Conservation (phyloP, 2,797 vertebrate species). For the Channallabes apus region DNA sequence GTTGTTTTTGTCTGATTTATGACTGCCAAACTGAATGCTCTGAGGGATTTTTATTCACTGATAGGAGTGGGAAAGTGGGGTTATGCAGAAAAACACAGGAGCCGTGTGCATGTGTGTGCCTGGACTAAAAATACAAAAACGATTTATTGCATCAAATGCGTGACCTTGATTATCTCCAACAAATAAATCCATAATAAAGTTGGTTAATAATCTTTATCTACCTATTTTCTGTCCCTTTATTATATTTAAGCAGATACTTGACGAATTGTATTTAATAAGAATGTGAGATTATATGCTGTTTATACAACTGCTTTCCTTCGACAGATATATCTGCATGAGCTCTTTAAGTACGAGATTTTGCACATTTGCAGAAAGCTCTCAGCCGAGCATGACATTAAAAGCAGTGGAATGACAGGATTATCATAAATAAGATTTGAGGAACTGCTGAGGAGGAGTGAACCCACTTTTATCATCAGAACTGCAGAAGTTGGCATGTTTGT, state of each 20-base stretch:
- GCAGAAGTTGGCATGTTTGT: constrained; percentile 51
- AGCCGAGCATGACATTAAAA: constrained; percentile 49
- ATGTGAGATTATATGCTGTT: background rate
- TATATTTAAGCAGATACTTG: background rate
- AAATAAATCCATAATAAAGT: background rate
- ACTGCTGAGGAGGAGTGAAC: constrained; percentile 52
- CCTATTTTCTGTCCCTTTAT: background rate
- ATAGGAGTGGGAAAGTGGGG: background rate
- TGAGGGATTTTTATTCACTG: background rate
- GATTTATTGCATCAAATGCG: background rate
- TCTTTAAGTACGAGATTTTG: background rate
- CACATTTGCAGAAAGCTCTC: constrained; percentile 32
- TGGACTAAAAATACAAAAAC: background rate
- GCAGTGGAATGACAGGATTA: constrained; percentile 58
- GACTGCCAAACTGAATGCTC: background rate
- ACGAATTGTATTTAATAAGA: background rate
- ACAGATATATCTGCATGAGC: background rate
- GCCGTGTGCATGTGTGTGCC: background rate
- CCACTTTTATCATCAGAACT: constrained; percentile 62
- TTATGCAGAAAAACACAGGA: background rate
- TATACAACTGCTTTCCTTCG: background rate
- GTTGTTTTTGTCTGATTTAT: background rate
- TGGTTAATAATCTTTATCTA: background rate
- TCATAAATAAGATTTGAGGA: constrained; percentile 60
- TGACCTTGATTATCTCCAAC: background rate